A percentile compares a stretch with the other conserved stretches of the same genome.
phyloP scores from a whole-genome alignment of 1,140 invertebrate species.

The silkworm (Bombyx mori) region DNA sequence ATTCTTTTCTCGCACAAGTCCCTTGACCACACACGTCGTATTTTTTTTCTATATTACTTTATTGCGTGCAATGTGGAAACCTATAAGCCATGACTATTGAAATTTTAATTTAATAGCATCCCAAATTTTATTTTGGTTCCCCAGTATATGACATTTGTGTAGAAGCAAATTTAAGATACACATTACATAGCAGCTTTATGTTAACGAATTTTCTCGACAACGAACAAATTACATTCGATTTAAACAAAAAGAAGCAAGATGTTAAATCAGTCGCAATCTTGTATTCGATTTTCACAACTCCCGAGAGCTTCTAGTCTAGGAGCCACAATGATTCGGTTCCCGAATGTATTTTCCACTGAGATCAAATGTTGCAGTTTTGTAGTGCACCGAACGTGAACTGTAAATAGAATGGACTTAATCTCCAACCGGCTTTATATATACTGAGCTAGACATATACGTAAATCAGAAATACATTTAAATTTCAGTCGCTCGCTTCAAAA shows the following conservation, averaged over 20 bases:
- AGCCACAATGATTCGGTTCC: conserved; percentile 9
- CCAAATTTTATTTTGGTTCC: too few species aligned
- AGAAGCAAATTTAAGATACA: too few species aligned
- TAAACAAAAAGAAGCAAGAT: conserved; percentile 9
- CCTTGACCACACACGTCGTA: too few species aligned
- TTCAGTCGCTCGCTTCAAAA: background rate
- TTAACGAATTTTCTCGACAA: too few species aligned
- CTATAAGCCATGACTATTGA: too few species aligned
- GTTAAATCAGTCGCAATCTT: conserved; percentile 13
- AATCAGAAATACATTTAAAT: conserved; percentile 2
- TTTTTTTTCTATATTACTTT: too few species aligned
- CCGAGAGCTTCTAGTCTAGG: conserved; percentile 8
- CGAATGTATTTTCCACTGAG: conserved; percentile 11
- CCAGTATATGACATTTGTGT: too few species aligned
- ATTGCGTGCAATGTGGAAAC: too few species aligned
- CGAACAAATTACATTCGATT: background rate
- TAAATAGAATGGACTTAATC: conserved; percentile 4
- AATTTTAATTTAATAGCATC: too few species aligned
- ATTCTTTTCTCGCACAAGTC: too few species aligned
- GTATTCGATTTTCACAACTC: conserved; percentile 8
- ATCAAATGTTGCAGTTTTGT: conserved; percentile 13
- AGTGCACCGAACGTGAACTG: conserved; percentile 3
- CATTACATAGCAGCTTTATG: too few species aligned
- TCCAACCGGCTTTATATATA: background rate
- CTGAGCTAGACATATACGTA: background rate